Conservation (phyloP, 2,888 invertebrate genomes). For the Rhamphomyia laevipes region DNA sequence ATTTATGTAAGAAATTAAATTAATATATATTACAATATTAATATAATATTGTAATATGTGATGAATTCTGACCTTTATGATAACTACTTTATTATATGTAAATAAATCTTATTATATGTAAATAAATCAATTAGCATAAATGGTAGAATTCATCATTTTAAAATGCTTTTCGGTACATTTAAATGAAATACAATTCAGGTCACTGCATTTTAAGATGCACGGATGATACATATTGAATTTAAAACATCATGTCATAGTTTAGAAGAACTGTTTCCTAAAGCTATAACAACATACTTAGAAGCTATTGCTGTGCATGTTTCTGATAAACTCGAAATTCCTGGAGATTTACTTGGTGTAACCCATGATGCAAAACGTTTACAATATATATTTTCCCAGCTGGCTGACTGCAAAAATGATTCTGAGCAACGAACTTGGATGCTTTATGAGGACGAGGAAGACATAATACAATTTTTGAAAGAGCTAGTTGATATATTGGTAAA, state of each 20-base stretch:
- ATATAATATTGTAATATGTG: neutral
- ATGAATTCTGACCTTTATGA: neutral
- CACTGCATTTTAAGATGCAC: neutral
- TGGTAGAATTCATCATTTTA: neutral
- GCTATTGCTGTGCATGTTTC: constrained; percentile 48
- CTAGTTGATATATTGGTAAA: constrained; percentile 70
- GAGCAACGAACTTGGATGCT: constrained; percentile 94
- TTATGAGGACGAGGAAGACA: constrained; percentile 84
- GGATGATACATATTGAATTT: neutral
- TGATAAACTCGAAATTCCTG: constrained; percentile 48
- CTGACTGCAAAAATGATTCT: constrained; percentile 85
- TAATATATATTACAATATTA: neutral
- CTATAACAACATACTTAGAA: constrained; percentile 47
- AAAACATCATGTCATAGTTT: constrained; percentile 19
- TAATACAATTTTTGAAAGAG: constrained; percentile 72
- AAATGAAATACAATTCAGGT: neutral
- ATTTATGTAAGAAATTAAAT: neutral
- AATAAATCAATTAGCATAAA: neutral
- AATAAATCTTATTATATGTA: no score
- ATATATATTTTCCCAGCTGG: constrained; percentile 71
- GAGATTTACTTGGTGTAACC: constrained; percentile 54
- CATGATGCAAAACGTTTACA: constrained; percentile 75
- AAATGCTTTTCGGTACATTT: neutral
- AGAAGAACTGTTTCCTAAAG: constrained; percentile 44
- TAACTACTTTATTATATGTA: no score